phyloP scores from a whole-genome alignment of 2,888 invertebrate species.

The Pseudoips prasinana region DNA sequence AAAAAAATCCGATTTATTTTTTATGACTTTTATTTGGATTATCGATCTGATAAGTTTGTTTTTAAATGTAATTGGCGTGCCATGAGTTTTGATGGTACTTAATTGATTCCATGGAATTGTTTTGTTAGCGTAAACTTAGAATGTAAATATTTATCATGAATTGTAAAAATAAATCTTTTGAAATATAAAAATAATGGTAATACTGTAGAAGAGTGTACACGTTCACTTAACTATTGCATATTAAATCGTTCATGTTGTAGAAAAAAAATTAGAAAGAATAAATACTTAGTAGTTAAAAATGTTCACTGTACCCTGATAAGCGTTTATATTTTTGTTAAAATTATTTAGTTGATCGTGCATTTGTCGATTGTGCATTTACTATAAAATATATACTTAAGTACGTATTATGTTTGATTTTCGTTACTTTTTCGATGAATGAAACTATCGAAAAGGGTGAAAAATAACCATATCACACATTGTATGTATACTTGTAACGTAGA shows the following conservation, averaged over 20 bases:
- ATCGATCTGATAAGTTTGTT: conserved; percentile 43
- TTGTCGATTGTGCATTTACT: conserved; percentile 45
- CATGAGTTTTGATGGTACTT: conserved; percentile 34
- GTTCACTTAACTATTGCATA: conserved; percentile 67
- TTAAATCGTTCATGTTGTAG: conserved; percentile 79
- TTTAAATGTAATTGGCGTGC: conserved; percentile 37
- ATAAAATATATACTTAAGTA: conserved; percentile 28
- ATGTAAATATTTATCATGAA: conserved; percentile 75
- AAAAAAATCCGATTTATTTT: conserved; percentile 29
- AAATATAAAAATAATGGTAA: conserved; percentile 39
- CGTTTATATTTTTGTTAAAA: conserved; percentile 19
- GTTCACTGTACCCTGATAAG: conserved; percentile 31
- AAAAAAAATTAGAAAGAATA: conserved; percentile 57
- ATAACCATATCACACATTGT: conserved; percentile 76
- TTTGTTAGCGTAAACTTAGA: conserved; percentile 41
- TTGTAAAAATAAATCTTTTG: conserved; percentile 60
- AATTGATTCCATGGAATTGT: conserved; percentile 45
- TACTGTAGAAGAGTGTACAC: conserved; percentile 63
- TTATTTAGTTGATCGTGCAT: conserved; percentile 36
- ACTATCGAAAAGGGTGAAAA: conserved; percentile 56
- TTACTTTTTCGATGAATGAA: conserved; percentile 28
- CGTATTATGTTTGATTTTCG: conserved; percentile 22
- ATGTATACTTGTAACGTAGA: conserved; percentile 64
- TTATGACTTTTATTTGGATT: conserved; percentile 37
- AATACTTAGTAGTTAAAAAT: conserved; percentile 57